Evolutionary conservation across 2,888 invertebrate genomes (phyloP).

Genomic region (Agrilus cyanescens): DNA sequence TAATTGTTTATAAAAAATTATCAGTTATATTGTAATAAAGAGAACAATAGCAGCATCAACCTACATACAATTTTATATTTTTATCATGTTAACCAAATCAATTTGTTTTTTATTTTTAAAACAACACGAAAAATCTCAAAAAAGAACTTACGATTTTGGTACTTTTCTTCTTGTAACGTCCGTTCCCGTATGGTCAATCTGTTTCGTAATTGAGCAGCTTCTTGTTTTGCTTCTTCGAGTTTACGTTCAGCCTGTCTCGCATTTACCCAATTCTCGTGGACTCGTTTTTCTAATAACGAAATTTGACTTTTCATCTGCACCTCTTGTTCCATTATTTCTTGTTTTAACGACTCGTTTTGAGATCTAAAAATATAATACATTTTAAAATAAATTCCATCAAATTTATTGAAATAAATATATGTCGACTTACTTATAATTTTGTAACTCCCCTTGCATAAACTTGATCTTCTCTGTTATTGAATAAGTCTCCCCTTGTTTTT

Average conservation of each 20-base stretch:
- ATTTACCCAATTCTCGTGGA: slow-evolving; percentile 77
- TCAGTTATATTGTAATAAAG: too few species aligned
- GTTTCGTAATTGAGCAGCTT: slow-evolving; percentile 54
- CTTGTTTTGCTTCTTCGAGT: slow-evolving; percentile 67
- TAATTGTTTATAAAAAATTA: too few species aligned
- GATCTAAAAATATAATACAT: slow-evolving; percentile 28
- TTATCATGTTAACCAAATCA: too few species aligned
- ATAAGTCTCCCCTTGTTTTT: slow-evolving; percentile 71
- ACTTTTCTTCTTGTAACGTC: slow-evolving; percentile 37
- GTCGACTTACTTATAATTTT: slow-evolving; percentile 57
- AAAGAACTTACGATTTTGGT: slow-evolving; percentile 38
- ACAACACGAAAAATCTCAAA: not conserved
- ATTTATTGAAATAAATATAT: slow-evolving; percentile 1
- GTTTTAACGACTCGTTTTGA: slow-evolving; percentile 52
- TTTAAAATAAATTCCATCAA: slow-evolving; percentile 1
- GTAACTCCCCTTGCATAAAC: slow-evolving; percentile 65
- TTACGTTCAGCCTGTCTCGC: slow-evolving; percentile 72
- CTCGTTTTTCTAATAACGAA: slow-evolving; percentile 67
- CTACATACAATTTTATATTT: too few species aligned
- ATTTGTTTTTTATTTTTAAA: too few species aligned
- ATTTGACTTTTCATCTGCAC: slow-evolving; percentile 57
- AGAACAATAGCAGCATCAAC: too few species aligned
- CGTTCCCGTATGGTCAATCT: slow-evolving; percentile 46
- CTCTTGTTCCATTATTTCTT: slow-evolving; percentile 80
- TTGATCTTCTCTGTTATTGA: slow-evolving; percentile 70